A percentile compares a stretch with the other conserved stretches of the same genome.
phyloP scores from a whole-genome alignment of 1,140 invertebrate genomes.

The Brachionus manjavacas region DNA sequence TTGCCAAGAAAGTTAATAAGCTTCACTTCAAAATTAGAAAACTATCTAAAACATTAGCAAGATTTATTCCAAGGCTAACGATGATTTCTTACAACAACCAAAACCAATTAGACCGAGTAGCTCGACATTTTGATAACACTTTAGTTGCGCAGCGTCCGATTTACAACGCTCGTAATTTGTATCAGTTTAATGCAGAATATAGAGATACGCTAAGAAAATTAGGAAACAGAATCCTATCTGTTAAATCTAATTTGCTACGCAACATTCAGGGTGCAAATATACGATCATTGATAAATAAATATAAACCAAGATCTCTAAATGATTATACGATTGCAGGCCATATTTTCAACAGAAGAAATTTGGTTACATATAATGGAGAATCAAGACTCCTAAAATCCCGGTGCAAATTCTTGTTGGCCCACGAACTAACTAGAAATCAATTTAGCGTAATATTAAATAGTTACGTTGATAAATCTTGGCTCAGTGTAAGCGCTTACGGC shows the following conservation, averaged over 20 bases:
- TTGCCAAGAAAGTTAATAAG: not conserved
- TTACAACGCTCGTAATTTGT: not conserved
- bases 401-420: constrained; percentile 15
- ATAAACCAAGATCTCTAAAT: not conserved
- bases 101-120: not conserved
- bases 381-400: not conserved
- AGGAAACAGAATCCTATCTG: not conserved
- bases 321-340: constrained; percentile 1
- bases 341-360: constrained; percentile 26
- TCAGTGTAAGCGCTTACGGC: constrained; percentile 10
- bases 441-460: constrained; percentile 32
- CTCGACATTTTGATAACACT: not conserved
- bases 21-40: not conserved
- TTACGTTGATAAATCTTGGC: not conserved
- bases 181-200: constrained; percentile 39
- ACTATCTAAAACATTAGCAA: not conserved
- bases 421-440: constrained; percentile 12
- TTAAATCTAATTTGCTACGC: not conserved
- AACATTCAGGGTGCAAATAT: not conserved
- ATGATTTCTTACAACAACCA: not conserved
- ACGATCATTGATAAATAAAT: constrained; percentile 19
- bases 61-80: not conserved
- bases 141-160: not conserved
- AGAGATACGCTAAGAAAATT: not conserved
- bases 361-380: constrained; percentile 17